Base-by-base conservation (phyloP, 2,113 vertebrate genomes). In the Carlito syrichta region DNA sequence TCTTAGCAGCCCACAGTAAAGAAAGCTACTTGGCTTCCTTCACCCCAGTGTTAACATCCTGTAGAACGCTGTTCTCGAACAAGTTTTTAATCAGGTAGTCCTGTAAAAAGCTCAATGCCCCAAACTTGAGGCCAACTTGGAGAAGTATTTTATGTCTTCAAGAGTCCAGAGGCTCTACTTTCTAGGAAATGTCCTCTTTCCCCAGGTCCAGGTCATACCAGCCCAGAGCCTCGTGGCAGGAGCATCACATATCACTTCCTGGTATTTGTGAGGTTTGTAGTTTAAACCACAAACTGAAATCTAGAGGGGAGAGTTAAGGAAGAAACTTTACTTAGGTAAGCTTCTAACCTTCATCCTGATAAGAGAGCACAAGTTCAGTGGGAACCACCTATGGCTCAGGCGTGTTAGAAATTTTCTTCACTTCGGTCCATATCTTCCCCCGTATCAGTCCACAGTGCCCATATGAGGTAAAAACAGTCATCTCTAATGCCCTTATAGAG, bases 161-260 rank as follows among this genome's bases (percentile, higher is more conserved):
- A 92, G 81, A 86, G 38, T 48, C 52, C 10, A 38, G 73, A 52
- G 52, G 9, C 45, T 89, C 52, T 58, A 17, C 50, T 91, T 93
- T 94, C 38, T 50, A 92, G 69, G 66, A 96, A 96, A 78, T 83
- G 10, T n/a, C 87, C 19, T 89, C n/a, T 96, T 54, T 35, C 10
- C 48, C 54, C 25, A 52, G 60, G 14, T 86, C 58, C 74, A 32
- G 90, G 74, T 82, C 40, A 90, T 3, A 85, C 20, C 45, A 83
- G 19, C 48, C 54, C 82, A 71, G 32, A 87, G 48, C 73, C 66
- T 76, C 17, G 5, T 27, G 43, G n/a, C 50, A 93, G 43, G 23
- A 20, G 50, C 40, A 62, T 50, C 25, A 22, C 88, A 90, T 16
- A 71, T 25, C 89, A 52, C 30, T 79, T 86, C 56, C n/a, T 20